phyloP scores from a whole-genome alignment of 2,113 vertebrate species.

The Hassar affinis region DNA sequence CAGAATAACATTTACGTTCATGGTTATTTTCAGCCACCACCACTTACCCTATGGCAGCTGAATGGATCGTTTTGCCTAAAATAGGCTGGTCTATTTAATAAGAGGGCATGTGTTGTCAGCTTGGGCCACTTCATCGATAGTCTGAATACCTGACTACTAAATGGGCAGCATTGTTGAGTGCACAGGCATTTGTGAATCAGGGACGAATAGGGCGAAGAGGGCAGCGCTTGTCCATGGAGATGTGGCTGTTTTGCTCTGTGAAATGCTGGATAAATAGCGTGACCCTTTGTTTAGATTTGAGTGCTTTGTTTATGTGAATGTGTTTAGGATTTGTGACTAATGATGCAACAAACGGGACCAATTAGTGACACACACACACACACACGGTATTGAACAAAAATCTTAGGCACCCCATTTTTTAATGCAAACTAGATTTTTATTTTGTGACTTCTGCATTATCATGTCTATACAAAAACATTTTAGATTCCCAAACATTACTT shows the following conservation, averaged over 20 bases:
- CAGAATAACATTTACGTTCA: neutral
- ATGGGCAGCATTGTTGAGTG: conserved; percentile 8
- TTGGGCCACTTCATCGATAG: conserved; percentile 1
- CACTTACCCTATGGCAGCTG: neutral
- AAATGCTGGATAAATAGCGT: conserved; percentile 4
- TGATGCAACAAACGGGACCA: neutral
- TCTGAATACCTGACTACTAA: conserved; percentile 7
- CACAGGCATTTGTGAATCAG: conserved; percentile 17
- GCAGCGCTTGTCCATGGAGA: neutral
- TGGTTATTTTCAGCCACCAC: neutral
- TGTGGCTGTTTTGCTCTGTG: neutral
- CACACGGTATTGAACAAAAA: no score
- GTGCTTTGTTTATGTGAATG: conserved; percentile 21
- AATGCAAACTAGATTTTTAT: no score
- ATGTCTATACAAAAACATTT: no score
- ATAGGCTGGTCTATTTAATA: neutral
- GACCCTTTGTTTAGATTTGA: neutral
- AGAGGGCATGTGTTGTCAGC: conserved; percentile 1
- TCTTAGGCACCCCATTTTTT: no score
- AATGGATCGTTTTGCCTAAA: neutral
- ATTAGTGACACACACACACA: neutral
- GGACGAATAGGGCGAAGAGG: conserved; percentile 4
- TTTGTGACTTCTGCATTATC: no score
- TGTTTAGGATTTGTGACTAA: conserved; percentile 15
- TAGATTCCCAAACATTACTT: no score